Evolutionary conservation across 1,140 invertebrate genomes (phyloP), one percentile per base, ranked within the genome.

Genomic region (Drosophila willistoni): DNA sequence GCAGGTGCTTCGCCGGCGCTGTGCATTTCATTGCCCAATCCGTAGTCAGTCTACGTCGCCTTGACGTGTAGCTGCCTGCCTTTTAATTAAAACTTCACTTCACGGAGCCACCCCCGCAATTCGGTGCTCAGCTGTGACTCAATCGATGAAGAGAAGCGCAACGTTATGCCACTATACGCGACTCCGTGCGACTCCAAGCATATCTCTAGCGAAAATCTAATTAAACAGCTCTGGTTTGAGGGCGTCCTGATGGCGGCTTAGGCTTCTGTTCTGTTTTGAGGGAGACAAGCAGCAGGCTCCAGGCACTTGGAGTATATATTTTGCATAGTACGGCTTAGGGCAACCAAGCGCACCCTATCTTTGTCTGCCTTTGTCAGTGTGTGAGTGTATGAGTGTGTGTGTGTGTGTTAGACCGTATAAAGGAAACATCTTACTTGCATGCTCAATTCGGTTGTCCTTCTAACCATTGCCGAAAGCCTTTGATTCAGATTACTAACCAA

Each of bases 71-170:
- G 44, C 29, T 51, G 17, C 17, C 69, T 85, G 77, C 71, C 66
- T 81, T 79, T 81, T 85, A 85, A 81, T 85, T 86, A 85, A 85
- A 86, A 85, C 81, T 85, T 78, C 68, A 78, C 72, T 85, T n/a
- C n/a, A n/a, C 65, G 59, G 55, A 69, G 39, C 42, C 29, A 29
- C 29, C 29, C 29, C 60, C 33, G 22, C 44, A 14, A 19, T 17
- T 47, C 44, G 44, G 14, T 47, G 44, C 47, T 57, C 66, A 75
- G 64, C 66, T 73, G 81, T 72, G 73, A 77, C 73, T 85, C 71
- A 84, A 84, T 84, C 81, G 44, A 51, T 51, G 44, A 10, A 10
- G 19, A 51, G 44, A 22, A 51, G 17, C 44, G 44, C 44, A 19
- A 51, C 44, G 17, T 51, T 51, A 51, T 12, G 17, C 44, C 36